Evolutionary conservation across 2,797 vertebrate genomes (phyloP).

Genomic region (Xenentodon cancila): DNA sequence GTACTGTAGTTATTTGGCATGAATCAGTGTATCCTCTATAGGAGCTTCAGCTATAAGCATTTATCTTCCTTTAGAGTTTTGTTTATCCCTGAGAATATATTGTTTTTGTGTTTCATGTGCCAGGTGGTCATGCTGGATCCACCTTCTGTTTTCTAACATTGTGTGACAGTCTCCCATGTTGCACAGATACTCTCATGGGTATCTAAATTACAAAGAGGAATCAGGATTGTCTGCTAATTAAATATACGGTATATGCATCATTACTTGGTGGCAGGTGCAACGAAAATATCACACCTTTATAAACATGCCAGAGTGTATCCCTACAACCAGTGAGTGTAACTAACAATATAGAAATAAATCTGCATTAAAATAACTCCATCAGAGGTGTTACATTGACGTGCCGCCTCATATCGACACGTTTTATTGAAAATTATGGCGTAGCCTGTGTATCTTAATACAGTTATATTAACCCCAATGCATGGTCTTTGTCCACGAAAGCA

Average conservation of each 20-base stretch:
- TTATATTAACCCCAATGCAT: neutral
- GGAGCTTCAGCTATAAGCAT: neutral
- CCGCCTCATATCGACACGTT: neutral
- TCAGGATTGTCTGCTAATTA: slow-evolving; percentile 1
- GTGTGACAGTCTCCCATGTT: slow-evolving; percentile 28
- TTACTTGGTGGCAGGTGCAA: neutral
- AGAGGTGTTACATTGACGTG: neutral
- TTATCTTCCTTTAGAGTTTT: neutral
- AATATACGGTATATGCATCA: neutral
- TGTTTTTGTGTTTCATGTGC: neutral
- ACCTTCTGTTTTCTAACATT: slow-evolving; percentile 40
- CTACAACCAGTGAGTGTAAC: neutral
- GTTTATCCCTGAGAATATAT: neutral
- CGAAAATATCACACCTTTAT: neutral
- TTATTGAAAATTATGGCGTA: neutral
- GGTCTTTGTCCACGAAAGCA: neutral
- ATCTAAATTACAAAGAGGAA: slow-evolving; percentile 22
- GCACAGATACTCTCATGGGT: neutral
- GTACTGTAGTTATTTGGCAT: neutral
- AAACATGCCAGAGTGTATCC: neutral
- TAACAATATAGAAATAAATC: neutral
- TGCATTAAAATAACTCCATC: slow-evolving; percentile 2
- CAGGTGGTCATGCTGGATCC: slow-evolving; percentile 34
- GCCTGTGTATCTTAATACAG: slow-evolving; percentile 4
- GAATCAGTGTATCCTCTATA: neutral